A percentile compares a stretch with the other conserved stretches of the same genome.
phyloP scores from a whole-genome alignment of 2,113 vertebrate species.

The Brachyistius frenatus region DNA sequence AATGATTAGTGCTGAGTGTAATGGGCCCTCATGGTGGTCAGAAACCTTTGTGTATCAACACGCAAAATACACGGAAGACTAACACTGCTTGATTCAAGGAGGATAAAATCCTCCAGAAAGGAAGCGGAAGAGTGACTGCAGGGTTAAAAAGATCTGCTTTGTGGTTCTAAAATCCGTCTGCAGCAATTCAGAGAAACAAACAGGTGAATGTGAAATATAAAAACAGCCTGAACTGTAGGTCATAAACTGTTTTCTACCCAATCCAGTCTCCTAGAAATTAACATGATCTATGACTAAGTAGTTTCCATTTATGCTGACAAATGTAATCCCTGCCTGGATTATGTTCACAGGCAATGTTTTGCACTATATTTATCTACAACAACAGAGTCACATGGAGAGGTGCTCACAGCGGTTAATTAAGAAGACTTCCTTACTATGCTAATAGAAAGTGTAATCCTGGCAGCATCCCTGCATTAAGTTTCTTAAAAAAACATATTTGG shows the following conservation, averaged over 20 bases:
- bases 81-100: constrained; percentile 12
- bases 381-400: no score
- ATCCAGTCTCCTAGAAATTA: not conserved
- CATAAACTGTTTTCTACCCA: not conserved
- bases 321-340: no score
- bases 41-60: not conserved
- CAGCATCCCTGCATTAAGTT: not conserved
- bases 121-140: not conserved
- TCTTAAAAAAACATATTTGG: no score
- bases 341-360: no score
- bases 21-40: not conserved
- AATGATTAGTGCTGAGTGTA: not conserved
- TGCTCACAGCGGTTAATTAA: no score
- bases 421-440: not conserved
- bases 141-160: not conserved
- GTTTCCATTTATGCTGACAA: no score
- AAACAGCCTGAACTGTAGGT: no score
- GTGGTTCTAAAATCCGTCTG: no score
- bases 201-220: no score
- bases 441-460: not conserved
- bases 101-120: not conserved
- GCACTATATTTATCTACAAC: no score
- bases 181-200: no score
- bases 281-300: not conserved
- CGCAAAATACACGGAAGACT: not conserved